A percentile compares a stretch with the other conserved stretches of the same genome.
Evolutionary conservation across 2,113 vertebrate genomes (phyloP).

Genomic region (Oryzias celebensis): DNA sequence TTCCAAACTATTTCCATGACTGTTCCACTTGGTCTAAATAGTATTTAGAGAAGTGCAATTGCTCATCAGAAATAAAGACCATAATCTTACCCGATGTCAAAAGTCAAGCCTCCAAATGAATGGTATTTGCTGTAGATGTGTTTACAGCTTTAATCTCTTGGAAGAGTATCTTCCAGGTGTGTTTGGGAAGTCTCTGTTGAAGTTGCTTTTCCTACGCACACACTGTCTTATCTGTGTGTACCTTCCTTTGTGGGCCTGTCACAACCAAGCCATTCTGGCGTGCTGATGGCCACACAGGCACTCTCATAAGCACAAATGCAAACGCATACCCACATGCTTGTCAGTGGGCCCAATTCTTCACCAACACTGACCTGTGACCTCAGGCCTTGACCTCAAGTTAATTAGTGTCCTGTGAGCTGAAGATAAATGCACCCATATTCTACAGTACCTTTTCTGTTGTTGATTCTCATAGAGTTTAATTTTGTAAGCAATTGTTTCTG

Average conservation of each 20-base stretch:
- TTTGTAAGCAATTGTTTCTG: background rate
- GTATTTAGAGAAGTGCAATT: constrained; percentile 18
- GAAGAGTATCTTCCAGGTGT: constrained; percentile 57
- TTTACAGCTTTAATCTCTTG: constrained; percentile 47
- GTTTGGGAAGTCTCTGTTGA: constrained; percentile 52
- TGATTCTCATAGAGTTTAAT: too few species aligned
- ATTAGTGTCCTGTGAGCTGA: constrained; percentile 16
- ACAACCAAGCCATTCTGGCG: constrained; percentile 21
- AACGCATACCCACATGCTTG: constrained; percentile 41
- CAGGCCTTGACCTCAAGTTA: constrained; percentile 38
- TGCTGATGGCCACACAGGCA: constrained; percentile 57
- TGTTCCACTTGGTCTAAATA: constrained; percentile 37
- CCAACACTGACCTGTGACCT: constrained; percentile 47
- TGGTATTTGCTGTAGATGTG: constrained; percentile 45
- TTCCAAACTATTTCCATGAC: constrained; percentile 30
- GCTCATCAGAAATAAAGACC: constrained; percentile 27
- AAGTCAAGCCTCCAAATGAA: constrained; percentile 46
- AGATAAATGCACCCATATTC: constrained; percentile 26
- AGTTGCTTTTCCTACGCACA: constrained; percentile 43
- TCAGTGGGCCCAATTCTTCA: constrained; percentile 15
- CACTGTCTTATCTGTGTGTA: constrained; percentile 56
- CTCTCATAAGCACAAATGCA: constrained; percentile 54
- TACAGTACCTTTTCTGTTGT: constrained; percentile 3
- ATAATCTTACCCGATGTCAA: constrained; percentile 30
- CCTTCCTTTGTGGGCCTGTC: constrained; percentile 55